A percentile compares a stretch with the other conserved stretches of the same genome.
These are phyloP conservation scores for Drosophila neocordata DNA, from an alignment of 1,140 invertebrate species.

Conservation along the genomic window DNA sequence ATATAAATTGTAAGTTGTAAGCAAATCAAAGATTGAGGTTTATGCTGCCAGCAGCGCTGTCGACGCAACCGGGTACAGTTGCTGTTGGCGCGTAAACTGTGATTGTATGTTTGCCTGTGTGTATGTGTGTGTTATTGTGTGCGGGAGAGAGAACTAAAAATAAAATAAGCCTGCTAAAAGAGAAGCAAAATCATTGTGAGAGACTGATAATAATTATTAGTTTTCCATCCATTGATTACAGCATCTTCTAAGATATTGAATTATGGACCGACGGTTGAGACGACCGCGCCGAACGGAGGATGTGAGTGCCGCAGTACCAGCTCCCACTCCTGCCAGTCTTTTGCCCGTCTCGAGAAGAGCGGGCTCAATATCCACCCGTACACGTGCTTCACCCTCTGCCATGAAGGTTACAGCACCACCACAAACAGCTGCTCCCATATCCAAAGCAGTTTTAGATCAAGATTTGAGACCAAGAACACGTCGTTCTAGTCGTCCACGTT, in stretches of 20 bases:
- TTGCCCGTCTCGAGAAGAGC: conserved; percentile 39
- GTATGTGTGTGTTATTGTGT: conserved; percentile 18
- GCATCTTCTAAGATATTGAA: conserved; percentile 26
- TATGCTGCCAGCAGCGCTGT: conserved; percentile 42
- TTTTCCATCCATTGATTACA: conserved; percentile 35
- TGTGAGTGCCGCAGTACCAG: conserved; percentile 10
- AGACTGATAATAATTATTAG: conserved; percentile 22
- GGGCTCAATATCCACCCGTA: conserved; percentile 32
- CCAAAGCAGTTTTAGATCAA: background rate
- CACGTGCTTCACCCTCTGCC: conserved; percentile 67
- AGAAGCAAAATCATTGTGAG: conserved; percentile 15
- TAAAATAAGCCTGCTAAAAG: conserved; percentile 56
- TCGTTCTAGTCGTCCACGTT: conserved; percentile 70
- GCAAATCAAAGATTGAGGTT: background rate
- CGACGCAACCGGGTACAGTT: conserved; percentile 57
- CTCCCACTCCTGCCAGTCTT: conserved; percentile 32
- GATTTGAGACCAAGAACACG: conserved; percentile 44
- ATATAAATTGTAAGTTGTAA: conserved; percentile 22
- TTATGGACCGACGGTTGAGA: conserved; percentile 69
- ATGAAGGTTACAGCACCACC: conserved; percentile 22
- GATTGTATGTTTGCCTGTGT: conserved; percentile 22
- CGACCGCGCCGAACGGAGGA: conserved; percentile 63
- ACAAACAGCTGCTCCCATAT: background rate
- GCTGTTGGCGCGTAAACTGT: conserved; percentile 50
- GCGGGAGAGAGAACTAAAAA: conserved; percentile 58